A percentile compares a stretch with the other conserved stretches of the same genome.
phyloP scores from a whole-genome alignment of 2,113 vertebrate genomes.

The Uria aalge region DNA sequence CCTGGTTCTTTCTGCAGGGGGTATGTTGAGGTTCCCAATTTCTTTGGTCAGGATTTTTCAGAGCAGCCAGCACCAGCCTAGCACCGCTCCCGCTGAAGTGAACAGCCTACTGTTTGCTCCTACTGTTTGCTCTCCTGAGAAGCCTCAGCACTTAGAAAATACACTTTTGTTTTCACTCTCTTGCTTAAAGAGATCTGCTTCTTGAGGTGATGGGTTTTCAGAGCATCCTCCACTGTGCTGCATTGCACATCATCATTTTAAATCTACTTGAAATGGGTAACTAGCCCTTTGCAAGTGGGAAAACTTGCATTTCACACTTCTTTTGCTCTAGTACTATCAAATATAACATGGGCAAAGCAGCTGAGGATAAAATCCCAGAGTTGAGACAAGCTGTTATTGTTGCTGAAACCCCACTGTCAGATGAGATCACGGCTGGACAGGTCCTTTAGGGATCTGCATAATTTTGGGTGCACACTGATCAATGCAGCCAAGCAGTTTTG shows the following conservation, averaged over 20 bases:
- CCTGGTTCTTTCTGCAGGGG: background rate
- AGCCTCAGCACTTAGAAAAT: background rate
- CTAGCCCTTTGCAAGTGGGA: background rate
- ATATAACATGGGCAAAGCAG: background rate
- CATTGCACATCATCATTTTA: background rate
- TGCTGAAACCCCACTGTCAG: background rate
- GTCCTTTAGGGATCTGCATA: background rate
- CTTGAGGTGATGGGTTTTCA: background rate
- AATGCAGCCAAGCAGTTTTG: background rate
- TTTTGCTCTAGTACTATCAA: background rate
- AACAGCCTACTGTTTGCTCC: background rate
- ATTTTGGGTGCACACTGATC: background rate
- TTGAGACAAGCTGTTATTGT: background rate
- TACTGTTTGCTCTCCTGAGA: background rate
- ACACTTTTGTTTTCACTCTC: background rate
- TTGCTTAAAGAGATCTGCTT: background rate
- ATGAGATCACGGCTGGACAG: background rate
- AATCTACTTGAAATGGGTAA: background rate
- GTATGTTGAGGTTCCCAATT: background rate
- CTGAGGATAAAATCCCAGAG: background rate
- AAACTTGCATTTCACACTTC: background rate
- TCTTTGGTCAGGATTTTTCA: background rate
- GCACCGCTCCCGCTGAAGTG: fast-evolving
- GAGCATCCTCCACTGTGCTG: background rate
- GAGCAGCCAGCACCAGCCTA: background rate